A percentile compares a stretch with the other conserved stretches of the same genome.
These are phyloP conservation scores for Brachypalpus laphriformis DNA, from an alignment of 2,888 invertebrate genomes.

Conservation along the genomic window DNA sequence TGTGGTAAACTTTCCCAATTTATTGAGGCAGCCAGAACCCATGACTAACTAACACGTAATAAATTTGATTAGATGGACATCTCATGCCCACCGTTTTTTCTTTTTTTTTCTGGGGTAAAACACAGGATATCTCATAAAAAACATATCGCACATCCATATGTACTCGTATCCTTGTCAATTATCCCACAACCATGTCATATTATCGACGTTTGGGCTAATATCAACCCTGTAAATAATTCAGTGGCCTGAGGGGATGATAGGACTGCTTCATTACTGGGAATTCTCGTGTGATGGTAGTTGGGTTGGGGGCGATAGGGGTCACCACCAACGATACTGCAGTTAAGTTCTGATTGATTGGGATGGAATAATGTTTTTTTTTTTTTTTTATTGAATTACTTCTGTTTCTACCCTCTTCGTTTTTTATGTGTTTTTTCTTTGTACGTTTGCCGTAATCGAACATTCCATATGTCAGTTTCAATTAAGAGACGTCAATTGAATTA, in stretches of 20 bases:
- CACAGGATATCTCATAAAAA: conserved; percentile 56
- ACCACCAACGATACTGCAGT: conserved; percentile 54
- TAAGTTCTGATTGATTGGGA: conserved; percentile 69
- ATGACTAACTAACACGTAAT: conserved; percentile 74
- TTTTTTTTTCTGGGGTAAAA: neutral
- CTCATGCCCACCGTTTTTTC: neutral
- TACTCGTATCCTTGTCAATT: conserved; percentile 67
- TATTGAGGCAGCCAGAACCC: conserved; percentile 24
- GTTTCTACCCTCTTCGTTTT: conserved; percentile 42
- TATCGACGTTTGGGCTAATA: conserved; percentile 66
- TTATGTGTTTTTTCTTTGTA: conserved; percentile 9
- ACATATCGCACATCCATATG: conserved; percentile 34
- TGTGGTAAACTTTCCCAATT: conserved; percentile 63
- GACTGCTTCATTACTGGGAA: conserved; percentile 64
- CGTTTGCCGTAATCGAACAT: conserved; percentile 46
- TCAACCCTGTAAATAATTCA: conserved; percentile 74
- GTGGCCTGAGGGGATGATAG: conserved; percentile 69
- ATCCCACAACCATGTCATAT: conserved; percentile 73
- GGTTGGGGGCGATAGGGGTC: conserved; percentile 69
- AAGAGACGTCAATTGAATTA: conserved; percentile 62
- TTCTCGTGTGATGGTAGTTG: conserved; percentile 12
- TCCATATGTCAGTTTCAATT: conserved; percentile 70
- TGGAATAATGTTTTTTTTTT: conserved; percentile 18
- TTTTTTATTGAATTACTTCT: no score
- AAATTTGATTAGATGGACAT: conserved; percentile 73